Percentiles rank a stretch among this genome's conserved stretches.
Evolutionary conservation across 2,888 invertebrate species (phyloP).

Genomic region (Cataglyphis cursor): DNA sequence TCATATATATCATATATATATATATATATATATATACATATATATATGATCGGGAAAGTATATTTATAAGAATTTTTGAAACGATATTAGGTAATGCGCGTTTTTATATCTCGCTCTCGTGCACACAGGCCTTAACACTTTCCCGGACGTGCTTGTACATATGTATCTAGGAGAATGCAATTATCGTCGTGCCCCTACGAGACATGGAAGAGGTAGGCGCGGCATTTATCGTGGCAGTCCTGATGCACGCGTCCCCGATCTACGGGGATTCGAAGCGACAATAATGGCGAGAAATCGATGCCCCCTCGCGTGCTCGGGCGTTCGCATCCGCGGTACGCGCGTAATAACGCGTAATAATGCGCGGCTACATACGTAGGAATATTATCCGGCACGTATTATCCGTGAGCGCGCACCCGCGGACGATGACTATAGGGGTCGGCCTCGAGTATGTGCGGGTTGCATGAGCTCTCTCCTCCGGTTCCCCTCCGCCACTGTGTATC

Average conservation of each 20-base stretch:
- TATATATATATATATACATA: too few relatives aligned
- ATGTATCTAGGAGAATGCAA: conserved; percentile 62
- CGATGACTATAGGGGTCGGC: conserved; percentile 60
- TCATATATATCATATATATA: too few relatives aligned
- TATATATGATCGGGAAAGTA: too few relatives aligned
- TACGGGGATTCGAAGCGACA: conserved; percentile 72
- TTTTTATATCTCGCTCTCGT: conserved; percentile 26
- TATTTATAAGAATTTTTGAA: neutral
- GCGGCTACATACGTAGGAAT: conserved; percentile 73
- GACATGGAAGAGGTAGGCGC: conserved; percentile 49
- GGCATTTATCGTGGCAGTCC: conserved; percentile 65
- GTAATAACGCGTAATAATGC: conserved; percentile 79
- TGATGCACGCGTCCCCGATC: conserved; percentile 60
- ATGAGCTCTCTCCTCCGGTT: conserved; percentile 13
- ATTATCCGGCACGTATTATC: conserved; percentile 73
- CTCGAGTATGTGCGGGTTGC: conserved; percentile 49
- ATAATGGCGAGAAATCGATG: conserved; percentile 78
- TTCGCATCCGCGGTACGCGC: conserved; percentile 63
- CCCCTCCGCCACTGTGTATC: conserved; percentile 1
- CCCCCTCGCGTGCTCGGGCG: conserved; percentile 60
- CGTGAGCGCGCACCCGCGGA: conserved; percentile 56
- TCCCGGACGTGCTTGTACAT: conserved; percentile 25
- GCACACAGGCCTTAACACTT: conserved; percentile 9
- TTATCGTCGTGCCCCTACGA: conserved; percentile 58
- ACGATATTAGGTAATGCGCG: neutral